Conservation (phyloP, 2,113 vertebrate species). For the Manacus vitellinus region DNA sequence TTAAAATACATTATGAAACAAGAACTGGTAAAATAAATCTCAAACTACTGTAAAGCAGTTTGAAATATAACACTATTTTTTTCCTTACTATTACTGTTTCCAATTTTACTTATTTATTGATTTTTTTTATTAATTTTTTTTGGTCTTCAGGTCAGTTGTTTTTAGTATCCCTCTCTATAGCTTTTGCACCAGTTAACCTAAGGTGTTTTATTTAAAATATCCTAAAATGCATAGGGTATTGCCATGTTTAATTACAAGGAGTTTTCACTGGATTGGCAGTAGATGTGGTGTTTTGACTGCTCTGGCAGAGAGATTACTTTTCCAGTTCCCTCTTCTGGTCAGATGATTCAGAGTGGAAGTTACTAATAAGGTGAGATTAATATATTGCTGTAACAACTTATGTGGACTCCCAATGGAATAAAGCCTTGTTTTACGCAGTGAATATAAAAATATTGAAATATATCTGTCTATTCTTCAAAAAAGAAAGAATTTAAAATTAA, state of each 20-base stretch:
- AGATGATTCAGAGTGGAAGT: background rate
- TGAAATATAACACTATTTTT: background rate
- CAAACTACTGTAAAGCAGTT: background rate
- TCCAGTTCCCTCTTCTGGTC: background rate
- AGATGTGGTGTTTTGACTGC: background rate
- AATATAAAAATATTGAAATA: background rate
- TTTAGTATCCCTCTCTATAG: background rate
- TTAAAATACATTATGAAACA: background rate
- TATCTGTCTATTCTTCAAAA: background rate
- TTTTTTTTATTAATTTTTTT: background rate
- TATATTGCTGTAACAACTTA: rapidly evolving
- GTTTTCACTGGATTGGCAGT: background rate
- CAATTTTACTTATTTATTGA: background rate
- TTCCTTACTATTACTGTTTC: background rate
- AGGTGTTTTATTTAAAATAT: background rate
- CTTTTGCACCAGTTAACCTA: background rate
- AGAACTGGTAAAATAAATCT: background rate
- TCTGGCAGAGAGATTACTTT: background rate
- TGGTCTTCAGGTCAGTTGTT: background rate
- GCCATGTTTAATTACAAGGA: background rate
- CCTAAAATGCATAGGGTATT: background rate
- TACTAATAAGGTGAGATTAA: background rate
- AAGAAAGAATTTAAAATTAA: background rate
- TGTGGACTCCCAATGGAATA: background rate
- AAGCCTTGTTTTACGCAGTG: background rate